Base-by-base conservation (phyloP, 2,113 vertebrate genomes). In the Mirza zaza region DNA sequence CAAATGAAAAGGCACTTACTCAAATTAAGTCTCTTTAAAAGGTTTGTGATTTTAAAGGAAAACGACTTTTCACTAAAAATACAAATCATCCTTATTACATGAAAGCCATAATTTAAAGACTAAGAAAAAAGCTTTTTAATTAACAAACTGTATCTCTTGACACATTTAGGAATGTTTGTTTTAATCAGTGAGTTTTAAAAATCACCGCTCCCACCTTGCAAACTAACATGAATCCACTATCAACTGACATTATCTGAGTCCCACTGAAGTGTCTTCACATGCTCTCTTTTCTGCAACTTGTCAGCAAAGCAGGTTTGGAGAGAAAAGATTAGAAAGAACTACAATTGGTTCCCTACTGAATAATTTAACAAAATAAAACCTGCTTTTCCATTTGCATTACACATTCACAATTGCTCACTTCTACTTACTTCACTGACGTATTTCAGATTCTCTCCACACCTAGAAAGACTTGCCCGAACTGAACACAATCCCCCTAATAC, bases 391-490 rank as follows among this genome's bases (percentile, higher is more conserved):
- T 57, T 48, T 11, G 6, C 61, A 12, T 48, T 55, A 87, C 93
- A 36, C 94, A 82, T 94, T 90, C 57, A 15, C 86, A n/a, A 3
- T 7, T 77, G 20, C 97, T 71, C 73, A 10, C 4, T 55, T 73
- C 82, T 21, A 76, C 82, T 75, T 87, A 59, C 73, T 70, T 93
- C 65, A 79, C 79, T 15, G 91, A 27, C 23, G 10, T 1, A 55
- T 34, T 87, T 94, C 77, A 23, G 34, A 55, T 77, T 21, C 80
- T 95, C 90, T 89, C 67, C 63, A 34, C 29, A 39, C 85, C 91
- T 87, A 29, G 57, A 83, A 36, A 1, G 91, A 96, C 94, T 63
- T 97, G 91, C 97, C 92, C 73, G 50, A 98, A 94, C 96, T 88
- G 61, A 50, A 77, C 14, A 93, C 90, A 71, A 92, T 87, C 65